A percentile compares a stretch with the other conserved stretches of the same genome.
These are phyloP conservation scores for Paradoxurus hermaphroditus DNA, from an alignment of 2,113 vertebrate genomes.

Conservation along the genomic window DNA sequence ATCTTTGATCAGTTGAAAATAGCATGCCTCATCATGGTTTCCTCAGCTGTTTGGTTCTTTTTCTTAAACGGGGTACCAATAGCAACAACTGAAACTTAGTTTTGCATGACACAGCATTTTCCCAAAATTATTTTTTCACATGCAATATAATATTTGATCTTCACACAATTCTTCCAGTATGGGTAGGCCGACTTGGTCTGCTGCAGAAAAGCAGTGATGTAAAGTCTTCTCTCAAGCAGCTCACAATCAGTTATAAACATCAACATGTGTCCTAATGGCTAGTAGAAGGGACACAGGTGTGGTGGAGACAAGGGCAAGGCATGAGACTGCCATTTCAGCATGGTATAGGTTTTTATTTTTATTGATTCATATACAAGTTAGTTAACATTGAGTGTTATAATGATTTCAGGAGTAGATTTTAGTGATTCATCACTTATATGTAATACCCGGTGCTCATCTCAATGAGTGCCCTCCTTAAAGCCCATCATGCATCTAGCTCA, in stretches of 20 bases:
- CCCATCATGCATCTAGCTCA: no score
- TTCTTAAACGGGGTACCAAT: background rate
- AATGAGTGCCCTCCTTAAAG: no score
- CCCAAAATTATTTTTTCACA: conserved; percentile 21
- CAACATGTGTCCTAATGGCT: background rate
- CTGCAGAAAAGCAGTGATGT: background rate
- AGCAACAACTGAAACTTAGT: background rate
- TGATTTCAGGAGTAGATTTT: no score
- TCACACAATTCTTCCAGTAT: background rate
- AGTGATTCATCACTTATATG: no score
- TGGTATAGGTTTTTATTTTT: background rate
- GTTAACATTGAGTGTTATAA: no score
- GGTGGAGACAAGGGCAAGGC: no score
- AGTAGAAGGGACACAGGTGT: background rate
- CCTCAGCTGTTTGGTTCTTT: background rate
- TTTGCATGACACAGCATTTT: background rate
- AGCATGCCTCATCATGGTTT: background rate
- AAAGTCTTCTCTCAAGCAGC: background rate
- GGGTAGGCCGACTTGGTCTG: background rate
- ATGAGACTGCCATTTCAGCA: background rate
- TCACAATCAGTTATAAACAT: background rate
- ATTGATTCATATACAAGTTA: background rate
- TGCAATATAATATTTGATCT: background rate
- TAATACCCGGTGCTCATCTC: no score
- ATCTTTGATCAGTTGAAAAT: background rate